Base-by-base conservation (phyloP, 2,113 vertebrate genomes). In the Cervus canadensis region DNA sequence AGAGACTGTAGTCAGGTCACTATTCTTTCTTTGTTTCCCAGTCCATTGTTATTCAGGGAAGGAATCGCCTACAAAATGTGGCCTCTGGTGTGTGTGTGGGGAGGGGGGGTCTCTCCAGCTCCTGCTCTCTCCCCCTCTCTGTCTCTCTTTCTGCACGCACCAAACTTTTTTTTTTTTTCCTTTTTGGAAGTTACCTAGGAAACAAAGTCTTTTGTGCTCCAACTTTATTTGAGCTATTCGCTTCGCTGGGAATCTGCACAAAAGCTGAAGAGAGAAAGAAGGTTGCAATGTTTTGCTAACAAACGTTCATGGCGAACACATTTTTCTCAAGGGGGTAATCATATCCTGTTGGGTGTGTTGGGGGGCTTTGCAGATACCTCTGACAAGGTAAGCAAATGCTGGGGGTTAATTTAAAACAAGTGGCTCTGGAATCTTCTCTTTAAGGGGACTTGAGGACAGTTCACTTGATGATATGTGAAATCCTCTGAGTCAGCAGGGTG, bases 181-280 rank as follows among this genome's bases (percentile, higher is more conserved):
- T 91, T 91, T 97, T 96, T 97, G 98, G 97, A 98, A 98, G 99
- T 99, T 99, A 99, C 99, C 99, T 99, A 99, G 99, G 99, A 99
- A 99, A 99, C 99, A 97, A 98, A 99, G 98, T 99, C 99, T 99
- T 99, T 99, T 99, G 99, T 99, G 98, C 98, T 98, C 89, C 71
- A 99, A 99, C 98, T 99, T 99, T 99, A 99, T 99, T 99, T 97
- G 99, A 99, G 99, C 99, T 99, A 99, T 99, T 99, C 98, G 98
- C 98, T 99, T 99, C 97, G 96, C 99, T 96, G 98, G 98, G 98
- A 98, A 98, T 98, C 97, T n/a, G 98, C 98, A 99, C 99, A 99
- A 99, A 99, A 99, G 99, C 99, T 98, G 97, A 98, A 98, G 98
- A 98, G 98, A 98, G 98, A 98, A 98, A 97, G 98, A 97, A 98